Percentiles rank a stretch among this genome's conserved stretches.
phyloP scores from a whole-genome alignment of 2,113 vertebrate species.

The Aleadryas rufinucha region DNA sequence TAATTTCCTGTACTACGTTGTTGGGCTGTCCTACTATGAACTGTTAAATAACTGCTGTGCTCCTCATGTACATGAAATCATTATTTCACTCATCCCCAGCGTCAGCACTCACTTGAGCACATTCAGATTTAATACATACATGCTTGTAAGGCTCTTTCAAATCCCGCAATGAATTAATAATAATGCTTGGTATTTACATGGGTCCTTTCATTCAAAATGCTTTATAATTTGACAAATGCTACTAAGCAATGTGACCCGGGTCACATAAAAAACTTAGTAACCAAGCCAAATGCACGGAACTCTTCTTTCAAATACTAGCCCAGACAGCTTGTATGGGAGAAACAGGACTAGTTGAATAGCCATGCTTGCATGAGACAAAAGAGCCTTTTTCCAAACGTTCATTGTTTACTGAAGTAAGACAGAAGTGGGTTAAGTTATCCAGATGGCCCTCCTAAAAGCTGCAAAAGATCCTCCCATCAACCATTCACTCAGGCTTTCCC shows the following conservation, averaged over 20 bases:
- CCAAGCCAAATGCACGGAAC: not conserved
- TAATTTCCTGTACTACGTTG: not conserved
- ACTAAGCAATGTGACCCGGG: not conserved
- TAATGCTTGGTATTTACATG: constrained; percentile 8
- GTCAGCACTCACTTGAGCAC: not conserved
- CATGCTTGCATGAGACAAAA: not conserved
- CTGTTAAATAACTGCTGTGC: not conserved
- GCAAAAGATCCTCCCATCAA: not conserved
- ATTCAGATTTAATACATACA: not conserved
- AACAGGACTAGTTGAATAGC: not conserved
- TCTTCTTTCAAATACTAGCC: not conserved
- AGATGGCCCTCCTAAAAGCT: not conserved
- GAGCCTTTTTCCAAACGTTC: not conserved
- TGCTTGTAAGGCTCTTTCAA: not conserved
- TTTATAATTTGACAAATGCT: constrained; percentile 37
- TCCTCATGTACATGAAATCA: not conserved
- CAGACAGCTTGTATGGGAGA: not conserved
- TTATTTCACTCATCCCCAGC: not conserved
- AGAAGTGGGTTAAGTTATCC: not conserved
- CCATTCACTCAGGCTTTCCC: not conserved
- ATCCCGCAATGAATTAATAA: constrained; percentile 20
- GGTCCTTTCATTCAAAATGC: constrained; percentile 13
- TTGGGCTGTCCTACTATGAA: not conserved
- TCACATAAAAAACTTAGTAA: not conserved
- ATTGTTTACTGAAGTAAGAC: not conserved